phyloP scores from a whole-genome alignment of 2,888 invertebrate genomes.

The Amphipyra tragopoginis region DNA sequence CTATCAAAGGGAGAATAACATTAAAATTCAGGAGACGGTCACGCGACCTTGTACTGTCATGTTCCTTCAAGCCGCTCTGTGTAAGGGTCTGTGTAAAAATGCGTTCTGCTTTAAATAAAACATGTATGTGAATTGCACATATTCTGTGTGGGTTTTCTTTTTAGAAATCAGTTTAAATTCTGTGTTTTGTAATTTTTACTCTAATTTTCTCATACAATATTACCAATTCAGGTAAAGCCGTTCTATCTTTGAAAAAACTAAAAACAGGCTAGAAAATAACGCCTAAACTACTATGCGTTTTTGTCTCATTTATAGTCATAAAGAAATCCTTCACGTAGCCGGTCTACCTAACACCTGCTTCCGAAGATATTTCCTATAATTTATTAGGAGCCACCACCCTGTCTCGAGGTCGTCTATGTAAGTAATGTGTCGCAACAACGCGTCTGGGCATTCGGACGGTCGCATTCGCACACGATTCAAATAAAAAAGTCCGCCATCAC shows the following conservation, averaged over 20 bases:
- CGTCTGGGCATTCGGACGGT: constrained; percentile 69
- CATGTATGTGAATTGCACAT: constrained; percentile 71
- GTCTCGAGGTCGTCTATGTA: constrained; percentile 62
- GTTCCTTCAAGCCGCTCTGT: constrained; percentile 65
- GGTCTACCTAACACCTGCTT: constrained; percentile 41
- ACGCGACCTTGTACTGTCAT: constrained; percentile 79
- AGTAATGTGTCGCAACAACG: constrained; percentile 70
- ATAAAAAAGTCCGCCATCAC: constrained; percentile 89
- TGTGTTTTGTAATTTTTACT: constrained; percentile 4
- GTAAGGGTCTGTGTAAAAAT: constrained; percentile 67
- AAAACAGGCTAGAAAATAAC: too few relatives aligned
- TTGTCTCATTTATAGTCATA: constrained; percentile 17
- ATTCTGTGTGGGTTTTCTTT: constrained; percentile 12
- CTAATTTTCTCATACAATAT: neutral
- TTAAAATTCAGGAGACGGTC: constrained; percentile 86
- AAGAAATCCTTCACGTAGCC: constrained; percentile 49
- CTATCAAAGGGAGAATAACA: constrained; percentile 83
- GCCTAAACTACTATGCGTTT: neutral
- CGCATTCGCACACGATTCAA: constrained; percentile 90
- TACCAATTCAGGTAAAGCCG: too few relatives aligned
- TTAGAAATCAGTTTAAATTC: constrained; percentile 10
- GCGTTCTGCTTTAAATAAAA: constrained; percentile 70
- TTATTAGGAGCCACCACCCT: constrained; percentile 59
- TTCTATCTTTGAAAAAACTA: too few relatives aligned
- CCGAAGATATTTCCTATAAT: constrained; percentile 55